Evolutionary conservation across 2,797 vertebrate genomes (phyloP).

Genomic region (Platalea minor): DNA sequence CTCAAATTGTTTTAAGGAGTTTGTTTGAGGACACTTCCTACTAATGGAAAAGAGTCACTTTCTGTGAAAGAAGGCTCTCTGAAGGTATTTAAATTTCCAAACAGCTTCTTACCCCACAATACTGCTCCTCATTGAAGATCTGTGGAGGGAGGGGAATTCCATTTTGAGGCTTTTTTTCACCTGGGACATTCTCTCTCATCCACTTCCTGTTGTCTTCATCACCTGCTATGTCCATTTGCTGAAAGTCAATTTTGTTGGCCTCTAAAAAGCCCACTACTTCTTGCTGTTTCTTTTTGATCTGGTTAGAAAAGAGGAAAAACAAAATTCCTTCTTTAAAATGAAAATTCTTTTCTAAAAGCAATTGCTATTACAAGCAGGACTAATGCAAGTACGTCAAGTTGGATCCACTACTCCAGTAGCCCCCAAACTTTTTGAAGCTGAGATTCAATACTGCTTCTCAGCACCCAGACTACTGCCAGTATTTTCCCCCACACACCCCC

Average conservation of each 20-base stretch:
- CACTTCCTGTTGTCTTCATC: slow-evolving; percentile 94
- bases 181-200: slow-evolving; percentile 97
- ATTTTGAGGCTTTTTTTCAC: slow-evolving; percentile 92
- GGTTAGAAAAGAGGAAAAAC: neutral
- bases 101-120: slow-evolving; percentile 87
- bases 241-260: slow-evolving; percentile 93
- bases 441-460: neutral
- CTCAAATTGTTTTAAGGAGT: neutral
- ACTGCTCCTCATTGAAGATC: slow-evolving; percentile 95
- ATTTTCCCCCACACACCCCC: neutral
- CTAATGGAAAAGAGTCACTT: neutral
- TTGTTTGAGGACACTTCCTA: neutral
- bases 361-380: neutral
- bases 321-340: neutral
- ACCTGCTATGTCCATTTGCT: slow-evolving; percentile 93
- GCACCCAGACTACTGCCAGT: neutral
- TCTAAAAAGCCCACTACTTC: slow-evolving; percentile 96
- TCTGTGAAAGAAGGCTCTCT: neutral
- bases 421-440: neutral
- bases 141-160: slow-evolving; percentile 97
- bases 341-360: neutral
- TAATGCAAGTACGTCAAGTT: neutral
- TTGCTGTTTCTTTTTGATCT: slow-evolving; percentile 99
- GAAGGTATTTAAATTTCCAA: neutral
- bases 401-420: neutral